phyloP scores from a whole-genome alignment of 2,797 vertebrate genomes.

The Heteromormyrus szaboi region DNA sequence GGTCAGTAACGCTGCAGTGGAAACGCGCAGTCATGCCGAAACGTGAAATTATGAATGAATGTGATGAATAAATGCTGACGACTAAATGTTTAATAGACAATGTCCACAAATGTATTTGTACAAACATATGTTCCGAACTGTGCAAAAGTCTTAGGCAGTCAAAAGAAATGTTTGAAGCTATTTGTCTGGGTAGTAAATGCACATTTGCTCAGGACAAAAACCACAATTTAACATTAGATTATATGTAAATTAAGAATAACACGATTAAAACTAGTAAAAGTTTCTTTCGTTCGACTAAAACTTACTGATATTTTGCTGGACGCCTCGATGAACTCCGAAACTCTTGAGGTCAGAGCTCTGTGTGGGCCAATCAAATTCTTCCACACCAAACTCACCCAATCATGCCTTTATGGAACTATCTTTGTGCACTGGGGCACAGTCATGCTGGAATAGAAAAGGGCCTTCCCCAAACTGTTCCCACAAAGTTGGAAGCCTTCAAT shows the following conservation, averaged over 20 bases:
- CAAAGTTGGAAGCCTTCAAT: background rate
- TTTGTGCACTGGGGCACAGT: background rate
- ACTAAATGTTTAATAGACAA: background rate
- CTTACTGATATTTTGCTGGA: background rate
- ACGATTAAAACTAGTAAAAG: background rate
- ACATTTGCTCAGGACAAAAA: background rate
- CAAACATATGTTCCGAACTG: background rate
- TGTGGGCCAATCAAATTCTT: background rate
- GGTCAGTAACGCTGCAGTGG: background rate
- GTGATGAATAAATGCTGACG: background rate
- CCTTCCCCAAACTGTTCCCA: background rate
- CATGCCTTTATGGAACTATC: background rate
- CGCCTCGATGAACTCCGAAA: background rate
- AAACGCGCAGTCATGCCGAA: background rate
- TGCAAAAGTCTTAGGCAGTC: background rate
- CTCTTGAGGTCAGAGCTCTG: background rate
- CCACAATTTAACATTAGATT: background rate
- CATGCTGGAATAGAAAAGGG: background rate
- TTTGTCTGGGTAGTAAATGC: background rate
- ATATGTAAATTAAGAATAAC: background rate
- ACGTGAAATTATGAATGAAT: background rate
- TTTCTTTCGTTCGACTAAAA: background rate
- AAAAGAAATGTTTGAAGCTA: background rate
- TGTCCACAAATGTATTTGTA: background rate
- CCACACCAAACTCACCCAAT: background rate